Percentiles rank a stretch among this genome's conserved stretches.
Conservation (phyloP, 2,888 invertebrate species). For the Chouioia cunea region DNA sequence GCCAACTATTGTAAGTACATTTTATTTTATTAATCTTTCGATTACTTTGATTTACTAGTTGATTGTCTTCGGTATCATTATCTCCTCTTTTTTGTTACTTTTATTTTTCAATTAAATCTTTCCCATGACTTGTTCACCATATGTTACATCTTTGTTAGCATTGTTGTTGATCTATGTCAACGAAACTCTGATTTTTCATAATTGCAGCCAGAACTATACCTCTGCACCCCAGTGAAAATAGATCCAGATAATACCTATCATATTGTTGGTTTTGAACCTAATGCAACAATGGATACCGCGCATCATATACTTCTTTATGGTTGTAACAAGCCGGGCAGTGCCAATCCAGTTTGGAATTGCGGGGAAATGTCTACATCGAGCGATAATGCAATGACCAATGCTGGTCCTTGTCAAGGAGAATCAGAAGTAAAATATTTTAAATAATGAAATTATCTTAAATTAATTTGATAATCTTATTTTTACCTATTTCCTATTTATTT, state of each 20-base stretch:
- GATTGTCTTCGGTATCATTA: not conserved
- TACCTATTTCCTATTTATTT: slow-evolving; percentile 43
- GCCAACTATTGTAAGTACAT: not conserved
- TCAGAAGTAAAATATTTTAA: not conserved
- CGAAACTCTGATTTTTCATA: not conserved
- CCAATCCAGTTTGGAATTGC: slow-evolving; percentile 86
- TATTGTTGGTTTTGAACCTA: slow-evolving; percentile 92
- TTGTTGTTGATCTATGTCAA: not conserved
- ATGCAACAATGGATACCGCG: slow-evolving; percentile 89
- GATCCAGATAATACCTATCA: slow-evolving; percentile 82
- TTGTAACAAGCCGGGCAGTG: slow-evolving; percentile 83
- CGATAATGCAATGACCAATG: slow-evolving; percentile 70
- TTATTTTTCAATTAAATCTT: not conserved
- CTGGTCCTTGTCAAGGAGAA: slow-evolving; percentile 79
- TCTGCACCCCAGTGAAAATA: slow-evolving; percentile 91
- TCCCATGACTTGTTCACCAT: too few species aligned
- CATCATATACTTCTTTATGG: slow-evolving; percentile 96
- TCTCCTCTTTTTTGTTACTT: not conserved
- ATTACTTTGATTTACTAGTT: not conserved
- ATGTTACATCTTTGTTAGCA: too few species aligned
- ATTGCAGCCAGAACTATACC: slow-evolving; percentile 89
- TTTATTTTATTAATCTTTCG: not conserved
- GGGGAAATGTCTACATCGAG: slow-evolving; percentile 85
- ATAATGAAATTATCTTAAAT: not conserved
- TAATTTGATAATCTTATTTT: too few species aligned